Conservation (phyloP, 2,888 invertebrate genomes). For the Apomyelois bistriatella region DNA sequence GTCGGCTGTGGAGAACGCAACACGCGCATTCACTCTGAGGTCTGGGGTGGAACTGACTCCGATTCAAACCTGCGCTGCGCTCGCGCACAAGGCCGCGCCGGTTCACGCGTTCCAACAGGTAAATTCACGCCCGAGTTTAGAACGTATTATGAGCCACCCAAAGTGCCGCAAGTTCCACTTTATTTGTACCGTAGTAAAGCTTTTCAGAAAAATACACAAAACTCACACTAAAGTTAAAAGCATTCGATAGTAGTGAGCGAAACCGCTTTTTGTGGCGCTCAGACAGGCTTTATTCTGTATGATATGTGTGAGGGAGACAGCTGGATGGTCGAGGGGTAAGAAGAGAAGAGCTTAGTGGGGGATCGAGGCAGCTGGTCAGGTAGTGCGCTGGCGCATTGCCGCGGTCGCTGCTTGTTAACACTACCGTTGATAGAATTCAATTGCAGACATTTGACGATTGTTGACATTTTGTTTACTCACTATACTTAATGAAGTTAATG, state of each 20-base stretch:
- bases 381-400: conserved; percentile 68
- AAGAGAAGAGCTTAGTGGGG: conserved; percentile 61
- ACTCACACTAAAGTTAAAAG: conserved; percentile 55
- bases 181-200: conserved; percentile 51
- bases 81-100: conserved; percentile 81
- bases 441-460: conserved; percentile 55
- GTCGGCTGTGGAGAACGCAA: conserved; percentile 47
- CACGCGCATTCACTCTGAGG: conserved; percentile 67
- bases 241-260: conserved; percentile 54
- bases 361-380: conserved; percentile 74
- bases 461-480: conserved; percentile 48
- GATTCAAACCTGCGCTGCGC: conserved; percentile 74
- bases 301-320: conserved; percentile 61
- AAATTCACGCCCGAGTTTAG: conserved; percentile 54
- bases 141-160: conserved; percentile 60
- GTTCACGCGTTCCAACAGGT: conserved; percentile 82
- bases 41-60: conserved; percentile 76
- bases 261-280: conserved; percentile 76
- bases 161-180: conserved; percentile 48
- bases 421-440: conserved; percentile 63
- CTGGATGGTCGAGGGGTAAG: conserved; percentile 62
- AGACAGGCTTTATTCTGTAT: conserved; percentile 52
- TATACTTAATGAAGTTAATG: conserved; percentile 34
- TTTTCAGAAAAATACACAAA: conserved; percentile 71
- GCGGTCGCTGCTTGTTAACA: conserved; percentile 74